Evolutionary conservation across 2,888 invertebrate genomes (phyloP).

Genomic region (Leptopilina syphax): DNA sequence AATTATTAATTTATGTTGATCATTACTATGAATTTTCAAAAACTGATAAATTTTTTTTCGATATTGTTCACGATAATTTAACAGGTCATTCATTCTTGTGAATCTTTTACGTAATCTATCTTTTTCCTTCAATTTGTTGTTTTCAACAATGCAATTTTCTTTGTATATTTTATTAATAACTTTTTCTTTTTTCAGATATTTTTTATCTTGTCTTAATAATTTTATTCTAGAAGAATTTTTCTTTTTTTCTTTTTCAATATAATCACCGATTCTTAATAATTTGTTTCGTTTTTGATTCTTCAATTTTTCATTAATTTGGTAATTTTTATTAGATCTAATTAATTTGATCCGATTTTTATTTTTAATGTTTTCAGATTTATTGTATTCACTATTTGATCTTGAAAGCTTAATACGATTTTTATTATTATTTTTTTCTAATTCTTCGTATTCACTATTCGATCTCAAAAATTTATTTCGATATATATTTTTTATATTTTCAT

Average conservation of each 20-base stretch:
- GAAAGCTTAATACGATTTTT: background rate
- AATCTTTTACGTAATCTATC: background rate
- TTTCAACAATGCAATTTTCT: background rate
- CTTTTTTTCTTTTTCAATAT: conserved; percentile 27
- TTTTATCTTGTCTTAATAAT: conserved; percentile 14
- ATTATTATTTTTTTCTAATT: background rate
- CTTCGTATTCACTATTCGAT: background rate
- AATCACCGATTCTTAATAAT: background rate
- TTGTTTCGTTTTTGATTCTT: background rate
- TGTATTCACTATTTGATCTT: background rate
- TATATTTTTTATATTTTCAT: background rate
- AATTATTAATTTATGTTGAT: conserved; percentile 29
- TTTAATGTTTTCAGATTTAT: background rate
- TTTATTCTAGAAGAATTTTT: conserved; percentile 4
- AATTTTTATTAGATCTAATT: background rate
- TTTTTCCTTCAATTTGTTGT: conserved; percentile 1
- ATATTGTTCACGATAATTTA: conserved; percentile 19
- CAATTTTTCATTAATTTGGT: conserved; percentile 9
- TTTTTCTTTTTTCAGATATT: background rate
- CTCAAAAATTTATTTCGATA: background rate
- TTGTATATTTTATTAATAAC: conserved; percentile 17
- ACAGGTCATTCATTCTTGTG: conserved; percentile 26
- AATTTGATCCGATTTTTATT: background rate
- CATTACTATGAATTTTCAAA: background rate
- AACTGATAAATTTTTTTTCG: background rate